Percentiles rank a stretch among this genome's conserved stretches.
These are phyloP conservation scores for Dryobates pubescens DNA, from an alignment of 2,797 vertebrate species.

Conservation along the genomic window DNA sequence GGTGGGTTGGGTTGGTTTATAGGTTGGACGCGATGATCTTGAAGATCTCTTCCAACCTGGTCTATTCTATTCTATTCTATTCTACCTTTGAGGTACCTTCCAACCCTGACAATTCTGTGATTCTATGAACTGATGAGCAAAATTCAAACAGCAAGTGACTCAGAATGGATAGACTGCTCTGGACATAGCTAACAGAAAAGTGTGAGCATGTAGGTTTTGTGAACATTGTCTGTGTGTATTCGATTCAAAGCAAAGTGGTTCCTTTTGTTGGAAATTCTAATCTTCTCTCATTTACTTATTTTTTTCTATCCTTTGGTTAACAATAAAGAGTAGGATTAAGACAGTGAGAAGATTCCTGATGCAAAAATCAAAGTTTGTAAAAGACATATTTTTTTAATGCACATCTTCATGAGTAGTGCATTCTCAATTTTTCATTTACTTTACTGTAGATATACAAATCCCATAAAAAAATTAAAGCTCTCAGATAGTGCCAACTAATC, in stretches of 20 bases:
- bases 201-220: not conserved
- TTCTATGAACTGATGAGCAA: not conserved
- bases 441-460: conserved; percentile 38
- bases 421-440: conserved; percentile 39
- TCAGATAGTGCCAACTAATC: conserved; percentile 43
- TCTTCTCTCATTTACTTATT: not conserved
- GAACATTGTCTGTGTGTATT: not conserved
- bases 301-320: not conserved
- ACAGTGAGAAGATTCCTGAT: not conserved
- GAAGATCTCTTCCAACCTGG: too few species aligned
- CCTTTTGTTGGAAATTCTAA: not conserved
- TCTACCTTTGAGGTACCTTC: too few species aligned
- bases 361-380: not conserved
- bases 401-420: not conserved
- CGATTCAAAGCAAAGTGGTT: not conserved
- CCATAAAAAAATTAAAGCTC: conserved; percentile 38
- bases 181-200: not conserved
- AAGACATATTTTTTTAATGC: not conserved
- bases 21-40: too few species aligned
- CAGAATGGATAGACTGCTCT: not conserved
- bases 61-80: too few species aligned
- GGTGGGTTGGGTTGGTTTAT: too few species aligned
- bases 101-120: too few species aligned
- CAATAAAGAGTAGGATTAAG: not conserved
- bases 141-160: not conserved